Conservation (phyloP, 1,140 invertebrate species). For the Drosophila busckii region DNA sequence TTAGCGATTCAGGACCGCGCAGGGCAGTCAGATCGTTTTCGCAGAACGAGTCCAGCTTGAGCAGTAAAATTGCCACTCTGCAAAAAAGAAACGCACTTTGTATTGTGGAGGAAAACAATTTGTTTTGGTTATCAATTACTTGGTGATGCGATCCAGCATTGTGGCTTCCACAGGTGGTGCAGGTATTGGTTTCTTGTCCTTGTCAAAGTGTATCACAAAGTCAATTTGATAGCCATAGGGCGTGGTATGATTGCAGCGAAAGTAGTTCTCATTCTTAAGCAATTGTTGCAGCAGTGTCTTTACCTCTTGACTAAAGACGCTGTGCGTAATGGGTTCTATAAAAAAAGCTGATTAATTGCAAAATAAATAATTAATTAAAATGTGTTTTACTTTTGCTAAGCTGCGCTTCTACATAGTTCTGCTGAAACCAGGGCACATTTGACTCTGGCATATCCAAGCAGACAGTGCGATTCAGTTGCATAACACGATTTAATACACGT, state of each 20-base stretch:
- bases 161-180: slow-evolving; percentile 51
- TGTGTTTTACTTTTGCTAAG: slow-evolving; percentile 54
- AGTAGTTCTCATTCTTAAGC: slow-evolving; percentile 55
- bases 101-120: no score
- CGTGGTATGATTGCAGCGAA: slow-evolving; percentile 73
- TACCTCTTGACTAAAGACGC: slow-evolving; percentile 46
- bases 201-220: slow-evolving; percentile 76
- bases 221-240: slow-evolving; percentile 78
- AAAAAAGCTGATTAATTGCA: neutral
- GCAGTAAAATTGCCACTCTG: slow-evolving; percentile 78
- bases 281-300: slow-evolving; percentile 40
- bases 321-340: slow-evolving; percentile 30
- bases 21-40: slow-evolving; percentile 73
- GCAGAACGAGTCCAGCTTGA: slow-evolving; percentile 75
- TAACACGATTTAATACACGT: slow-evolving; percentile 80
- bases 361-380: neutral
- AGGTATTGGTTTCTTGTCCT: slow-evolving; percentile 44
- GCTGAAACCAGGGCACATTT: slow-evolving; percentile 84
- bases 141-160: slow-evolving; percentile 69
- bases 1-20: slow-evolving; percentile 78
- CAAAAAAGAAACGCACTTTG: neutral
- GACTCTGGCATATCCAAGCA: slow-evolving; percentile 83
- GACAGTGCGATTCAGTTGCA: slow-evolving; percentile 83
- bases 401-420: slow-evolving; percentile 81
- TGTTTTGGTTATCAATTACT: slow-evolving; percentile 38